Evolutionary conservation across 2,113 vertebrate genomes (phyloP).

Genomic region (Tychaedon coryphoeus): DNA sequence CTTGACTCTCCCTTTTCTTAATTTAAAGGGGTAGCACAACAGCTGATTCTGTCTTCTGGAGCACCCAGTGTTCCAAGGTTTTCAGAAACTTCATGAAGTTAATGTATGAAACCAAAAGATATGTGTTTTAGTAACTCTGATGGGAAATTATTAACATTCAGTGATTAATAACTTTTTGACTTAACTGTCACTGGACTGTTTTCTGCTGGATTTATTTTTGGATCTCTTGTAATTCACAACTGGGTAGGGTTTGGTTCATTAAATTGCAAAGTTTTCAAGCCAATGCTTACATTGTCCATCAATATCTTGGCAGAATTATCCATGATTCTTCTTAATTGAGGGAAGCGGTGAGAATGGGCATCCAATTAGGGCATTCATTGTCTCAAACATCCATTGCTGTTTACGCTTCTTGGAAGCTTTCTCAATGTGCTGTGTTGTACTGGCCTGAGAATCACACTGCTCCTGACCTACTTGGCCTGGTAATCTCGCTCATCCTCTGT

Average conservation of each 20-base stretch:
- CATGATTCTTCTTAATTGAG: conserved; percentile 56
- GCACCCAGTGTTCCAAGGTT: not conserved
- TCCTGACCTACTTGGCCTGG: conserved; percentile 62
- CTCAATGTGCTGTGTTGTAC: conserved; percentile 65
- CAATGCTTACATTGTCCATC: conserved; percentile 63
- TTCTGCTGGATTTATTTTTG: conserved; percentile 36
- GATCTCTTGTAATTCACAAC: not conserved
- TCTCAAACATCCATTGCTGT: conserved; percentile 62
- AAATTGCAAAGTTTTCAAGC: conserved; percentile 54
- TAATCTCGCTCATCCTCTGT: conserved; percentile 43
- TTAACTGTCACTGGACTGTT: not conserved
- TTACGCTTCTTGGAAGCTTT: conserved; percentile 64
- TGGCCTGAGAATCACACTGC: conserved; percentile 60
- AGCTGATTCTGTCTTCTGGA: not conserved
- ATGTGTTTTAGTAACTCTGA: not conserved
- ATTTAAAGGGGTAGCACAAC: not conserved
- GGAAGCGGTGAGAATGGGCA: conserved; percentile 58
- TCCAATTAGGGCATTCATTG: conserved; percentile 66
- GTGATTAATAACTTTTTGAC: conserved; percentile 31
- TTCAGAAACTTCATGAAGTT: not conserved
- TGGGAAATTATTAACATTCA: not conserved
- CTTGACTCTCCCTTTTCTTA: not conserved
- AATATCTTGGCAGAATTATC: conserved; percentile 64
- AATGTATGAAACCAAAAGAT: not conserved
- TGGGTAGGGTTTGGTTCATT: conserved; percentile 36